Base-by-base conservation (phyloP, 2,888 invertebrate species). In the Scaptomyza caliginosa region DNA sequence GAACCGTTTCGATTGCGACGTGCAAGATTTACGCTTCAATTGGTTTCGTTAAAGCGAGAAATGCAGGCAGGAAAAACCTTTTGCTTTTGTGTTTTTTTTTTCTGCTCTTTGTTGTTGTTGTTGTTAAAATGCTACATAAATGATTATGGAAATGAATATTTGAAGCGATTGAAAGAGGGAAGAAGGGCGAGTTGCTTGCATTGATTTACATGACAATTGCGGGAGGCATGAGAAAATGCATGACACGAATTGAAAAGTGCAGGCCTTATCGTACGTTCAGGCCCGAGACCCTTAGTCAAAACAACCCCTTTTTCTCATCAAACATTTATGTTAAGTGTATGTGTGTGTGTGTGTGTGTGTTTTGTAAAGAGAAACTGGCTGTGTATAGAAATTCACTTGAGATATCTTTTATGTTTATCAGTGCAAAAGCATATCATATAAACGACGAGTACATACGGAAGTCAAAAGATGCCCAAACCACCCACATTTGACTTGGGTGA, bases 1-100 rank as follows among this genome's bases (percentile, higher is more conserved):
- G 56, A 54, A 39, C 28, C 28, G 34, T 56, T 40, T 36, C 32
- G 45, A 74, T 24, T 55, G 66, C 52, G 64, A 85, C 77, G 74
- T 79, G 80, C 69, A 74, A 81, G 85, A 86, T 86, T 86, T 81
- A 78, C 82, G 85, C 79, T 84, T 83, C 85, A 81, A 83, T 81
- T 84, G 86, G 74, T 81, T 84, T 81, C 77, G 60, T 77, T 84
- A 74, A 77, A 77, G 86, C 84, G 74, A 63, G 71, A 82, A 86
- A 80, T 75, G 81, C 71, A 56, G 84, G 68, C 76, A 66, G 55
- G 40, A 38, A 56, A 57, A 49, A 38, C 50, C 40, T 74, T 38
- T 46, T 34, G 16, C 45, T 69, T 40, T 45, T 13, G 32, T 16
- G 13, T 16, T 32, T n/a, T 11, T 30, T 3, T n/a, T 36, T 30